Evolutionary conservation across 2,113 vertebrate genomes (phyloP).

Genomic region (Chauna torquata): DNA sequence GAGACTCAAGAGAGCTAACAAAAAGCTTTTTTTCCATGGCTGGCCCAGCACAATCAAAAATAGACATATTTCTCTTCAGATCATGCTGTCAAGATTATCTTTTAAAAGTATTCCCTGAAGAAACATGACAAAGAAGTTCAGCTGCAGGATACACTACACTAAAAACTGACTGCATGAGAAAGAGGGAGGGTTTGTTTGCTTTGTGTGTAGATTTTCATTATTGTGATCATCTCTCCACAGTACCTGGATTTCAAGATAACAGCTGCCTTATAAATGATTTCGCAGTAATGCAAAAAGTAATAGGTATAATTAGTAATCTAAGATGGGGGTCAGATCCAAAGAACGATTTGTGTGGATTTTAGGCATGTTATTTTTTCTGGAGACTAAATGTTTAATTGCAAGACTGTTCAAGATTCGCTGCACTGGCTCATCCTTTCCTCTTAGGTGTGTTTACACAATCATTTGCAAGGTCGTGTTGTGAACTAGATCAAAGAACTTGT

Average conservation of each 20-base stretch:
- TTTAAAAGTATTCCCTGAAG: conserved; percentile 7
- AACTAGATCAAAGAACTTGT: background rate
- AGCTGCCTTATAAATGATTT: background rate
- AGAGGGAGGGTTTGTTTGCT: background rate
- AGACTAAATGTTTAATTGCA: background rate
- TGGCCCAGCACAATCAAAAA: background rate
- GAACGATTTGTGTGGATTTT: background rate
- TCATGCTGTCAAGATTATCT: background rate
- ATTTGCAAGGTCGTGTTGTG: background rate
- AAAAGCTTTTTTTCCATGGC: background rate
- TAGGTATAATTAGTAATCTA: background rate
- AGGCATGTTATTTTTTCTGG: background rate
- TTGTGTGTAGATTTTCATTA: background rate
- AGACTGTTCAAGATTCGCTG: background rate
- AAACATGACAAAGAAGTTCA: background rate
- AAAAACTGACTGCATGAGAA: background rate
- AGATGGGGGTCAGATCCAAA: background rate
- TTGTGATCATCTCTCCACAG: background rate
- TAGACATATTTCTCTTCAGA: conserved; percentile 8
- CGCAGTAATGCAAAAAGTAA: background rate
- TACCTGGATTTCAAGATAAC: background rate
- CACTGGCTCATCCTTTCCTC: background rate
- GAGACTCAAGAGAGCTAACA: conserved; percentile 7
- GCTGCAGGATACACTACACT: background rate
- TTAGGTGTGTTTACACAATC: background rate